Conservation (phyloP, 2,797 vertebrate genomes). For the Eurystomus glaucurus region DNA sequence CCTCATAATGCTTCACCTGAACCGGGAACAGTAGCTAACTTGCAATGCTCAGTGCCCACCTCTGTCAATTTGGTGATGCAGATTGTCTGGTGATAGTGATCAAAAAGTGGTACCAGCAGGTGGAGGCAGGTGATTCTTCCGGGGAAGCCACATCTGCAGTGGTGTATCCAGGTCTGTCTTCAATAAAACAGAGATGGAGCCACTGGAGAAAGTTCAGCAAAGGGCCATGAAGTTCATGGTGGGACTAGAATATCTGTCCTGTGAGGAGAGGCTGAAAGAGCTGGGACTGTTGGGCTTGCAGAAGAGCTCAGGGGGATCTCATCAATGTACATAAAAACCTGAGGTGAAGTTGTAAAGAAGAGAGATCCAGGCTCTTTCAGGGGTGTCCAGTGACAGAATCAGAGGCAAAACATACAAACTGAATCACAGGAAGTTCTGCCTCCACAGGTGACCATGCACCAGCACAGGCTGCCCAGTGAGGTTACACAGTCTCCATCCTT, state of each 20-base stretch:
- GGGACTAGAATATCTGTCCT: not conserved
- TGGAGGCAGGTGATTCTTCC: not conserved
- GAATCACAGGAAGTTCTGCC: not conserved
- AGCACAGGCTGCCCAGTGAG: not conserved
- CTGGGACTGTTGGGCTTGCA: not conserved
- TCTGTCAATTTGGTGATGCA: not conserved
- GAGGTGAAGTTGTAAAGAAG: not conserved
- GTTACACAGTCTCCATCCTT: not conserved
- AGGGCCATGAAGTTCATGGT: not conserved
- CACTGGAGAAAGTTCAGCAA: not conserved
- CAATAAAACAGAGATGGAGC: not conserved
- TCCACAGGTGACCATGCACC: not conserved
- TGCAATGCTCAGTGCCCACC: not conserved
- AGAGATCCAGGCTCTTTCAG: not conserved
- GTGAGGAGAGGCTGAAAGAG: not conserved
- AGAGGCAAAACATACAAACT: not conserved
- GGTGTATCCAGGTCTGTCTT: not conserved
- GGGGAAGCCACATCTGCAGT: not conserved
- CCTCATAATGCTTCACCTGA: not conserved
- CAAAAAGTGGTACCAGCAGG: not conserved
- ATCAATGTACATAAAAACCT: not conserved
- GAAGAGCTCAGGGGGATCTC: not conserved
- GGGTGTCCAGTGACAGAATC: not conserved
- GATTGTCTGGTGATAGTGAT: not conserved
- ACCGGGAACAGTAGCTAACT: not conserved